Percentiles rank a stretch among this genome's conserved stretches.
phyloP scores from a whole-genome alignment of 2,888 invertebrate species.

The Laspeyria flexula region DNA sequence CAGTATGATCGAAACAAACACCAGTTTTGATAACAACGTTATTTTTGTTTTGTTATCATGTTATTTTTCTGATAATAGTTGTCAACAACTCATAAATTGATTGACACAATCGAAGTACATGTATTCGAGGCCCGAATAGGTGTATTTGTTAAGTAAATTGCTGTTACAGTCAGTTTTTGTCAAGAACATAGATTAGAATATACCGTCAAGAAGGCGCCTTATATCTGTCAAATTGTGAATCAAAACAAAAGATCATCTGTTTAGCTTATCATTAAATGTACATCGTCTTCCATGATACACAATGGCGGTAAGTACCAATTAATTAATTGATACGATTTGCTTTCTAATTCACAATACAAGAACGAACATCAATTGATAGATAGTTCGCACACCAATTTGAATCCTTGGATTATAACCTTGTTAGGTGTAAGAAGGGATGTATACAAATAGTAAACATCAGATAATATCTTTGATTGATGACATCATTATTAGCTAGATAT shows the following conservation, averaged over 20 bases:
- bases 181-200: too few relatives aligned
- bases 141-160: too few relatives aligned
- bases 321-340: background rate
- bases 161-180: too few relatives aligned
- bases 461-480: slow-evolving; percentile 14
- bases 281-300: background rate
- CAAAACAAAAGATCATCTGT: background rate
- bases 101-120: too few relatives aligned
- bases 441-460: slow-evolving; percentile 4
- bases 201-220: too few relatives aligned
- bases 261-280: background rate
- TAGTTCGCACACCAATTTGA: background rate
- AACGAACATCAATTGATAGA: background rate
- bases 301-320: slow-evolving; percentile 6
- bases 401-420: too few relatives aligned
- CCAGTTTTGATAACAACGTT: background rate
- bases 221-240: background rate
- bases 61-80: too few relatives aligned
- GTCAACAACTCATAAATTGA: too few relatives aligned
- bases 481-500: background rate
- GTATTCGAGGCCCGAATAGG: too few relatives aligned
- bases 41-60: too few relatives aligned
- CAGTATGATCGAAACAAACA: background rate
- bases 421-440: too few relatives aligned
- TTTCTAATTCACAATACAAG: background rate